Evolutionary conservation across 1,140 invertebrate genomes (phyloP).

Genomic region (Ceratina calcarata): DNA sequence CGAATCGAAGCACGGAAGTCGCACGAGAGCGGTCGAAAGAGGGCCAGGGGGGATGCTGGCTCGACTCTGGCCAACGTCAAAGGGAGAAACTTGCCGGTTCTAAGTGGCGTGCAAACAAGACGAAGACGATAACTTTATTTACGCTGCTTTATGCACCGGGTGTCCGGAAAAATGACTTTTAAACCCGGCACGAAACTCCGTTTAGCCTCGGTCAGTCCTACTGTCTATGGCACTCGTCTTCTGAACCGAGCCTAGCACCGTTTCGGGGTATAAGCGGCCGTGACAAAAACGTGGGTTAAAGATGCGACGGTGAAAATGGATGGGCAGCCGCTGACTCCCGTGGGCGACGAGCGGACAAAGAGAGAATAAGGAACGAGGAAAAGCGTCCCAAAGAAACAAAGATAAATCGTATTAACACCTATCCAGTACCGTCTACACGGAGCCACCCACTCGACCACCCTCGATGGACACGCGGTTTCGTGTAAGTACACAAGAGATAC

Average conservation of each 20-base stretch:
- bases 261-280: conserved; percentile 19
- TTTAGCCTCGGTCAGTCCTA: no score
- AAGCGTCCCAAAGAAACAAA: conserved; percentile 29
- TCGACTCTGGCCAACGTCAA: background rate
- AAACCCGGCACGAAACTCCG: background rate
- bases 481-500: background rate
- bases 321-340: background rate
- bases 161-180: conserved; percentile 25
- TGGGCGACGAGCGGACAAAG: conserved; percentile 5
- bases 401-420: conserved; percentile 49
- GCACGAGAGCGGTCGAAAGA: background rate
- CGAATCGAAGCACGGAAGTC: conserved; percentile 32
- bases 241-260: conserved; percentile 26
- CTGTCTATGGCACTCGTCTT: no score
- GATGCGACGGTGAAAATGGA: background rate
- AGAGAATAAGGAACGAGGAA: background rate
- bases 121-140: conserved; percentile 44
- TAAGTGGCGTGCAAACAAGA: conserved; percentile 47
- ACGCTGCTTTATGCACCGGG: conserved; percentile 37
- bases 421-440: background rate
- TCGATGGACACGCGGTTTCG: background rate
- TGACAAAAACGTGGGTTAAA: conserved; percentile 55
- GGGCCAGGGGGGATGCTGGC: no score
- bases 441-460: background rate
- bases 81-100: conserved; percentile 30